Evolutionary conservation across 1,140 invertebrate genomes (phyloP).

Genomic region (Drosophila busckii): DNA sequence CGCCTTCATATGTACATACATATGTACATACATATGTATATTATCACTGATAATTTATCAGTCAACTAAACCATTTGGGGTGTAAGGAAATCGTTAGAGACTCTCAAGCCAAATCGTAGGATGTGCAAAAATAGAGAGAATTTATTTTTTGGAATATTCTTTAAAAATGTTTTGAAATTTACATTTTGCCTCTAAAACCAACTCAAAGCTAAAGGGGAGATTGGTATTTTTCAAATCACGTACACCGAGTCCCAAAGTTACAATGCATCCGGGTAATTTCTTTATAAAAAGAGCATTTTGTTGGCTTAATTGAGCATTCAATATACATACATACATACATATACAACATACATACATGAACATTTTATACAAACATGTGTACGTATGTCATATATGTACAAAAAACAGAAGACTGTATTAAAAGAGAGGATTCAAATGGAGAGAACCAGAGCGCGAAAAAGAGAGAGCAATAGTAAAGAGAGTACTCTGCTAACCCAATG

Average conservation of each 20-base stretch:
- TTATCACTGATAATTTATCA: constrained; percentile 1
- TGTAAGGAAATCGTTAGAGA: constrained; percentile 6
- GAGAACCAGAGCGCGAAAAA: neutral
- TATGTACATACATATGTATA: neutral
- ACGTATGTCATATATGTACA: neutral
- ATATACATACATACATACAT: neutral
- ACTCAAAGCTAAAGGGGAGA: no score
- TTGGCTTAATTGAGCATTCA: constrained; percentile 37
- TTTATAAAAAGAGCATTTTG: constrained; percentile 39
- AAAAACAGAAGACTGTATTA: neutral
- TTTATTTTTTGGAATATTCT: no score
- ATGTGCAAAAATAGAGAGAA: no score
- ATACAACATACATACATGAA: neutral
- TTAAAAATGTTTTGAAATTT: no score
- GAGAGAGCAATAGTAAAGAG: constrained; percentile 6
- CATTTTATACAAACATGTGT: neutral
- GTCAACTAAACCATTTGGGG: constrained; percentile 1
- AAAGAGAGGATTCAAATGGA: neutral
- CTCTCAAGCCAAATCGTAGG: no score
- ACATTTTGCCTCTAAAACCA: no score
- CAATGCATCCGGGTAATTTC: constrained; percentile 32
- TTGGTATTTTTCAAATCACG: constrained; percentile 20
- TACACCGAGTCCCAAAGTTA: constrained; percentile 12
- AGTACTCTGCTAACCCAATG: constrained; percentile 24
- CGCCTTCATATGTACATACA: neutral